A percentile compares a stretch with the other conserved stretches of the same genome.
These are phyloP conservation scores for Spodoptera litura DNA, from an alignment of 1,140 invertebrate genomes.

Conservation along the genomic window DNA sequence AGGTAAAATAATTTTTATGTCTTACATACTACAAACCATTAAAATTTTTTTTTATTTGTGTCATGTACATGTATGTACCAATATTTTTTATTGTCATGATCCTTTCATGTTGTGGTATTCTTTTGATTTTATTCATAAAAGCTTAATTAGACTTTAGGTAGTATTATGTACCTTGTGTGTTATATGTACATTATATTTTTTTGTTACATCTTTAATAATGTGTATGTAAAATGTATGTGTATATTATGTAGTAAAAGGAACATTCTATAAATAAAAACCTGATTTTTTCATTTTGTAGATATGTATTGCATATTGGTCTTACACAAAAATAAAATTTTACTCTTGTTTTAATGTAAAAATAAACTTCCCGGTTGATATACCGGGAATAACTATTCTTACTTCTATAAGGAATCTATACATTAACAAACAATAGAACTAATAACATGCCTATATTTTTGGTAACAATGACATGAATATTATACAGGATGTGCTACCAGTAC, in stretches of 20 bases:
- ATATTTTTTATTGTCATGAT: too few species aligned
- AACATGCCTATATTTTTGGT: constrained; percentile 80
- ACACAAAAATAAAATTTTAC: constrained; percentile 84
- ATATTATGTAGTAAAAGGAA: neutral
- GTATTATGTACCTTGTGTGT: too few species aligned
- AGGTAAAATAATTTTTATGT: too few species aligned
- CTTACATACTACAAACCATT: too few species aligned
- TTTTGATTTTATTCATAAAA: too few species aligned
- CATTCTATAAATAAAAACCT: constrained; percentile 48
- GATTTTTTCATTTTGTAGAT: constrained; percentile 60
- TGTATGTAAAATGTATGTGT: too few species aligned
- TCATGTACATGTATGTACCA: too few species aligned
- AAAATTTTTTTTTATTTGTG: too few species aligned
- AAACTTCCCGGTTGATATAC: constrained; percentile 75
- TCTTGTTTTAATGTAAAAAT: constrained; percentile 82
- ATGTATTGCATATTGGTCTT: constrained; percentile 83
- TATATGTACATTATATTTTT: too few species aligned
- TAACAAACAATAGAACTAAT: constrained; percentile 79
- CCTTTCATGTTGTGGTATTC: too few species aligned
- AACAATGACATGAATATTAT: constrained; percentile 79
- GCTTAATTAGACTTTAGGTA: too few species aligned
- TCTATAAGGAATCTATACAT: constrained; percentile 77
- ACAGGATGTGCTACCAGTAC: constrained; percentile 61
- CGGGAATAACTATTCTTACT: constrained; percentile 81
- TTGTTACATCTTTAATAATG: too few species aligned